These are phyloP conservation scores for Stramonita haemastoma DNA, from an alignment of 2,888 invertebrate species.

Conservation along the genomic window DNA sequence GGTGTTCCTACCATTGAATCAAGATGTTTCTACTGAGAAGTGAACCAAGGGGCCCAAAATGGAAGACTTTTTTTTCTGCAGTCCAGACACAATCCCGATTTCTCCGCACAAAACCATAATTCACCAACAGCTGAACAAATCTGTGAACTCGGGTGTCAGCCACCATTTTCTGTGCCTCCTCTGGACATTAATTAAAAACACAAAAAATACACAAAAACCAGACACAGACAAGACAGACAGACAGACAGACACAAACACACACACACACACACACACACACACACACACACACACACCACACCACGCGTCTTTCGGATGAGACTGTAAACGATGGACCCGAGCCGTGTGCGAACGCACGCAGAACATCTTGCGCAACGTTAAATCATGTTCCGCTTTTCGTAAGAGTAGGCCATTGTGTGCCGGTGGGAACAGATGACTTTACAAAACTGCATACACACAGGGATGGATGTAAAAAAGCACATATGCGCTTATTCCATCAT, in stretches of 20 bases:
- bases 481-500: too few relatives aligned
- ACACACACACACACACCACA: too few relatives aligned
- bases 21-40: slow-evolving; percentile 61
- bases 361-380: too few relatives aligned
- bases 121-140: slow-evolving; percentile 47
- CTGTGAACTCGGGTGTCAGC: slow-evolving; percentile 31
- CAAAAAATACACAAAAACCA: background rate
- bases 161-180: background rate
- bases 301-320: too few relatives aligned
- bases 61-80: slow-evolving; percentile 44
- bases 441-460: too few relatives aligned
- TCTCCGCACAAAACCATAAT: slow-evolving; percentile 52
- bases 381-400: too few relatives aligned
- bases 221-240: background rate
- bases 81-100: slow-evolving; percentile 5
- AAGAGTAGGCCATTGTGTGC: too few relatives aligned
- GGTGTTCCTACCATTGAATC: slow-evolving; percentile 58
- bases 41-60: slow-evolving; percentile 63
- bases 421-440: too few relatives aligned
- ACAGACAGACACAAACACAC: background rate
- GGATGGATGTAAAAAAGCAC: too few relatives aligned
- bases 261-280: background rate
- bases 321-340: too few relatives aligned
- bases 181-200: background rate
- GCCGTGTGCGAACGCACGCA: too few relatives aligned